phyloP scores from a whole-genome alignment of 2,113 vertebrate species.

The Vimba vimba region DNA sequence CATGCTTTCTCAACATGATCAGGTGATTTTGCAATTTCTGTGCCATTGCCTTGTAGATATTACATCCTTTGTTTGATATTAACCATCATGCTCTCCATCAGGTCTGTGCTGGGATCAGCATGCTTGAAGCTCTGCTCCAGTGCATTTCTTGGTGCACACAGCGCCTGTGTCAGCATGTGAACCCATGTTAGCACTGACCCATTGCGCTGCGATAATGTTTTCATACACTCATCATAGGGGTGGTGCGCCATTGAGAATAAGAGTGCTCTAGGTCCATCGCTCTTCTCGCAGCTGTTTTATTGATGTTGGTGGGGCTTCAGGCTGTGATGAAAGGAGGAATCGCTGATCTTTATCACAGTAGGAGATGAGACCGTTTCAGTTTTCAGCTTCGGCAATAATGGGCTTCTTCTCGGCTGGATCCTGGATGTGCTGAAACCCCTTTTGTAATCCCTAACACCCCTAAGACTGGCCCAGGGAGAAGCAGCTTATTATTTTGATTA shows the following conservation, averaged over 20 bases:
- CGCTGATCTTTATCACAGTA: constrained; percentile 44
- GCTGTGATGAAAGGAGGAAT: constrained; percentile 36
- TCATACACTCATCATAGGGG: constrained; percentile 50
- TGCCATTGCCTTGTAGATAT: background rate
- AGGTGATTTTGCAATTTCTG: background rate
- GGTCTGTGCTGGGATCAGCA: background rate
- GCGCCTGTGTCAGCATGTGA: constrained; percentile 19
- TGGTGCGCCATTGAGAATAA: constrained; percentile 2
- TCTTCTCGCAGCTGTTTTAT: constrained; percentile 37
- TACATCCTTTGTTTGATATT: constrained; percentile 11
- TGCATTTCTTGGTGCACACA: background rate
- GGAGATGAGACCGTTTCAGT: constrained; percentile 5
- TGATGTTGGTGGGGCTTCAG: constrained; percentile 48
- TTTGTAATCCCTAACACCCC: constrained; percentile 33
- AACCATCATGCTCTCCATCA: constrained; percentile 5
- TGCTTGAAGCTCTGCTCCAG: constrained; percentile 9
- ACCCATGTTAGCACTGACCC: constrained; percentile 6
- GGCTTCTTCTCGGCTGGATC: constrained; percentile 13
- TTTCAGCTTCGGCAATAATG: constrained; percentile 38
- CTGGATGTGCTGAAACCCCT: constrained; percentile 23
- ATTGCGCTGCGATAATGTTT: constrained; percentile 52
- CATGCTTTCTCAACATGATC: background rate
- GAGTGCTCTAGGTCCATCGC: background rate
- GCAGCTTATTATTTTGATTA: constrained; percentile 38
- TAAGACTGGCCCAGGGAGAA: background rate